Evolutionary conservation across 2,113 vertebrate genomes (phyloP).

Genomic region (Lanius collurio): DNA sequence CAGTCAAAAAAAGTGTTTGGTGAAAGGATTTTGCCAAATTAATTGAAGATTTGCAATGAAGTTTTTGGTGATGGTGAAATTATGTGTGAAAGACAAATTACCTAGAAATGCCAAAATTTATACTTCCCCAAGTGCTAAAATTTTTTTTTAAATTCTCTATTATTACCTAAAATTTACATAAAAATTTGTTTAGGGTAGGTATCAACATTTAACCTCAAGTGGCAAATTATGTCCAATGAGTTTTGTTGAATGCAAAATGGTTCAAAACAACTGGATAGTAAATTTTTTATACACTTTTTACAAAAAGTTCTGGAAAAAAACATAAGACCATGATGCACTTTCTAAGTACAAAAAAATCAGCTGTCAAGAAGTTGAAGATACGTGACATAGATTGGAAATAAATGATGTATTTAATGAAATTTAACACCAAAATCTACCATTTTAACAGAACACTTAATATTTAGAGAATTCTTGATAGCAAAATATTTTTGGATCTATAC

Average conservation of each 20-base stretch:
- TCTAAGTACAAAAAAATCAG: not conserved
- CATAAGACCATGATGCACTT: rapidly evolving
- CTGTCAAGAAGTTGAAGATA: not conserved
- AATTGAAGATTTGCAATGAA: not conserved
- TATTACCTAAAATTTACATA: not conserved
- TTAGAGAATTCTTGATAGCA: not conserved
- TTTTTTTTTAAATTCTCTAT: not conserved
- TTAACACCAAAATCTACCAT: not conserved
- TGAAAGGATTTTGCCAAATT: not conserved
- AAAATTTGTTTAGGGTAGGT: not conserved
- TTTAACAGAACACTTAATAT: not conserved
- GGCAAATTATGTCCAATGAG: not conserved
- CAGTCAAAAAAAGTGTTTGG: not conserved
- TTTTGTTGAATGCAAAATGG: rapidly evolving
- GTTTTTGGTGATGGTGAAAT: not conserved
- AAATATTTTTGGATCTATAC: not conserved
- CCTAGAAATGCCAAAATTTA: not conserved
- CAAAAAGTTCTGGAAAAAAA: not conserved
- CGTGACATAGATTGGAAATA: not conserved
- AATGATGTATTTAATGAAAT: not conserved
- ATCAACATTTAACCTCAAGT: not conserved
- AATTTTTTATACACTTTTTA: rapidly evolving
- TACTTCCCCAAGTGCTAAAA: not conserved
- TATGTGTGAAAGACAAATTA: rapidly evolving
- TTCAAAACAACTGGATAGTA: not conserved